A percentile compares a stretch with the other conserved stretches of the same genome.
Evolutionary conservation across 2,113 vertebrate genomes (phyloP).

Genomic region (Mesitornis unicolor): DNA sequence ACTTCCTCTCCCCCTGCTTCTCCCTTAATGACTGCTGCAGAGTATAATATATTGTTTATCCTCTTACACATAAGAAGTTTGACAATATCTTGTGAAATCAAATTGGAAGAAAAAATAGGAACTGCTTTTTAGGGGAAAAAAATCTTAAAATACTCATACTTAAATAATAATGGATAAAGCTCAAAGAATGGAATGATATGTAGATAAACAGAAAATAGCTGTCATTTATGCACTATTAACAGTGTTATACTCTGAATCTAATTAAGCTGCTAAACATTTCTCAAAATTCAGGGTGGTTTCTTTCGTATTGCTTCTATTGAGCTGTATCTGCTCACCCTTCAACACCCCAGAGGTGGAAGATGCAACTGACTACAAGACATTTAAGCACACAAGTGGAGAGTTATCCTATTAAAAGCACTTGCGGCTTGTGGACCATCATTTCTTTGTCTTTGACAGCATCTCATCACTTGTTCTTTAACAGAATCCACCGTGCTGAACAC

Average conservation of each 20-base stretch:
- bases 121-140: neutral
- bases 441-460: slow-evolving; percentile 10
- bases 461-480: neutral
- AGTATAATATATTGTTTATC: neutral
- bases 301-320: neutral
- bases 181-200: neutral
- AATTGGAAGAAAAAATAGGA: neutral
- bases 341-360: neutral
- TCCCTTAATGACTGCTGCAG: neutral
- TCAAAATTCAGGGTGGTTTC: neutral
- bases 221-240: slow-evolving; percentile 38
- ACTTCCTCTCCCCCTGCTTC: neutral
- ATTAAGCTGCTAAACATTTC: slow-evolving; percentile 41
- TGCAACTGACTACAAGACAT: neutral
- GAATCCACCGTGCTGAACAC: neutral
- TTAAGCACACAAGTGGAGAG: neutral
- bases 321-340: neutral
- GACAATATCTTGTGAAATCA: slow-evolving; percentile 3
- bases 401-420: slow-evolving; percentile 44
- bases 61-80: neutral
- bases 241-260: slow-evolving; percentile 20
- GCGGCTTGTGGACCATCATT: neutral
- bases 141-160: slow-evolving; percentile 4
- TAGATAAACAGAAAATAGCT: slow-evolving; percentile 50
- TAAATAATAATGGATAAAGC: slow-evolving; percentile 6